Conservation (phyloP, 2,888 invertebrate species). For the Punctoribates punctum region DNA sequence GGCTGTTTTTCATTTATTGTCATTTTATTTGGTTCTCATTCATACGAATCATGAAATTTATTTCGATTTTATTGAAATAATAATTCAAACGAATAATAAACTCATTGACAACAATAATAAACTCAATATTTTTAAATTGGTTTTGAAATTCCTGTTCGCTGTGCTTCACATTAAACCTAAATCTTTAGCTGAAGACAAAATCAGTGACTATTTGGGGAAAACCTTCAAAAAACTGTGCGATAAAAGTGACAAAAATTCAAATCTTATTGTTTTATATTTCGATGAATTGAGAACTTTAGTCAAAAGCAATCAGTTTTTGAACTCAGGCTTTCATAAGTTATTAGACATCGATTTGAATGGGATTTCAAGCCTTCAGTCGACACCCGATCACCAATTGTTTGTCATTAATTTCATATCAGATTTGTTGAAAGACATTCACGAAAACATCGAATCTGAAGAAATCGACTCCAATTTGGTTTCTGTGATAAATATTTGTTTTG, state of each 20-base stretch:
- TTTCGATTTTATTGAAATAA: constrained; percentile 1
- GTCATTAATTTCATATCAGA: neutral
- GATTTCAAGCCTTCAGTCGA: neutral
- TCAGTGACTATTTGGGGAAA: neutral
- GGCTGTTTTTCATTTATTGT: constrained; percentile 1
- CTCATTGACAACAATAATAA: neutral
- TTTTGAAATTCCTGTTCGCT: constrained; percentile 13
- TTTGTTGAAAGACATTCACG: neutral
- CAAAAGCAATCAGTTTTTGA: neutral
- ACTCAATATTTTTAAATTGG: neutral
- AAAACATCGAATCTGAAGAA: neutral
- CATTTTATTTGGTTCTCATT: constrained; percentile 23
- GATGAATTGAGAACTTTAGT: constrained; percentile 6
- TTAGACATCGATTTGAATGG: neutral
- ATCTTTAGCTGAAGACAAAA: neutral
- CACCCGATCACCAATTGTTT: neutral
- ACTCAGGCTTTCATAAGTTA: neutral
- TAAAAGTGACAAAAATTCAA: neutral
- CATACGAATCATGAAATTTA: neutral
- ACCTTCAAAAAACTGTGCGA: neutral
- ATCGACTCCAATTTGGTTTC: neutral
- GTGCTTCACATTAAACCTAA: neutral
- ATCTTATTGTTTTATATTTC: neutral
- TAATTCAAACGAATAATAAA: neutral
- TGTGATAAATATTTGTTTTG: neutral